Conservation (phyloP, 2,888 invertebrate species). For the Platerodrilus igneus region DNA sequence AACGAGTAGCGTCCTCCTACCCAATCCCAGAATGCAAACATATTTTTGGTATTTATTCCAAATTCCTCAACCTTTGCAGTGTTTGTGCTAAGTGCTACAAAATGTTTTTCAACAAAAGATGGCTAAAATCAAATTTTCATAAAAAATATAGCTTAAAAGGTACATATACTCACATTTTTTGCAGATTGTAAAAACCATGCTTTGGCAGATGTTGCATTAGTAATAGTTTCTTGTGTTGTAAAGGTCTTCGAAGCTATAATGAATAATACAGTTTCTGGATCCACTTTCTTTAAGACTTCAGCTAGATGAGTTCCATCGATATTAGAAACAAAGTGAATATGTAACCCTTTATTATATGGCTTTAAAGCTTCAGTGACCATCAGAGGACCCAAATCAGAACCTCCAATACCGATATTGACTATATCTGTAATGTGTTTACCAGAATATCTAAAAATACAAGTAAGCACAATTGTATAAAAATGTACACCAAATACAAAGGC, state of each 20-base stretch:
- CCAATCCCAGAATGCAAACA: constrained; percentile 99
- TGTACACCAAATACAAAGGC: background rate
- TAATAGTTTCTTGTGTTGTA: constrained; percentile 98
- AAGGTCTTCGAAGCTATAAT: constrained; percentile 99
- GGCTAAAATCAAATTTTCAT: constrained; percentile 50
- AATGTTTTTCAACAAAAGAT: constrained; percentile 89
- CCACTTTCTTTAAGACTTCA: constrained; percentile 82
- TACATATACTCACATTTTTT: constrained; percentile 66
- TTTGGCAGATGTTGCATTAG: constrained; percentile 98
- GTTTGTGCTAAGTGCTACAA: constrained; percentile 97
- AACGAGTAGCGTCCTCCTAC: constrained; percentile 96
- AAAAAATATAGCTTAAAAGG: constrained; percentile 3
- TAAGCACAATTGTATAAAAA: background rate
- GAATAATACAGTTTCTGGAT: constrained; percentile 92
- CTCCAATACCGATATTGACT: constrained; percentile 98
- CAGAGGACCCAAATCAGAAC: constrained; percentile 96
- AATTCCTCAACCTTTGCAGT: constrained; percentile 90
- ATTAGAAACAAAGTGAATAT: constrained; percentile 95
- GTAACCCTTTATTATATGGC: constrained; percentile 81
- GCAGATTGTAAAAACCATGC: constrained; percentile 85
- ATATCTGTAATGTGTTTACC: constrained; percentile 95
- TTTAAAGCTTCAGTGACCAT: constrained; percentile 99
- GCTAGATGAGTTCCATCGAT: constrained; percentile 98
- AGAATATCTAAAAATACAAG: constrained; percentile 62
- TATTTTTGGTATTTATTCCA: constrained; percentile 94